Percentiles rank a stretch among this genome's conserved stretches.
These are phyloP conservation scores for Lepus townsendii DNA, from an alignment of 2,797 vertebrate genomes.

Conservation along the genomic window DNA sequence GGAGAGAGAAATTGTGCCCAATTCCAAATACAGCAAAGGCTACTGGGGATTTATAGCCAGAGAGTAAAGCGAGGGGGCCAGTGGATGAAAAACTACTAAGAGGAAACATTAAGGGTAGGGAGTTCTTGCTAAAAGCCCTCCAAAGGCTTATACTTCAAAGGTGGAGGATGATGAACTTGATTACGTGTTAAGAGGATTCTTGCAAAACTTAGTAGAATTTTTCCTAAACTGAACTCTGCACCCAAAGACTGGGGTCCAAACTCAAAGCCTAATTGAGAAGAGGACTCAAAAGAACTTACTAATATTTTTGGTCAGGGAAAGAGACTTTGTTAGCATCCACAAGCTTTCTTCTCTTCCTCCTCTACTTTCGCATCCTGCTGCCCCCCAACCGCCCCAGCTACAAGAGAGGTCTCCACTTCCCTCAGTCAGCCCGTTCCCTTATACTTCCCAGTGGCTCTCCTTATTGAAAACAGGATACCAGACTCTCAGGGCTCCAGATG, in stretches of 20 bases:
- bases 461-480: conserved; percentile 6
- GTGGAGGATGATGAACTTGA: background rate
- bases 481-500: background rate
- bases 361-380: background rate
- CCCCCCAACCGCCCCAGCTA: background rate
- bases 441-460: background rate
- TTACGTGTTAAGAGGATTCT: background rate
- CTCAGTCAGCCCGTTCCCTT: background rate
- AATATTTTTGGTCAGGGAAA: background rate
- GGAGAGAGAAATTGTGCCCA: background rate
- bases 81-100: background rate
- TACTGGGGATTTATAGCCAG: background rate
- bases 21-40: background rate
- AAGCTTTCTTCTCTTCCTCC: background rate
- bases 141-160: background rate
- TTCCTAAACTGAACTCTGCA: background rate
- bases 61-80: background rate
- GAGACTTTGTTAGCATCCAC: background rate
- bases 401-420: background rate
- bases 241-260: background rate
- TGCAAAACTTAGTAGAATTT: background rate
- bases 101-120: background rate
- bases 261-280: background rate
- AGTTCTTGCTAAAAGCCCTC: background rate
- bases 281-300: background rate